These are phyloP conservation scores for Halichondria panicea DNA, from an alignment of 37 sponge, comb jelly and placozoan species.

Conservation along the genomic window DNA sequence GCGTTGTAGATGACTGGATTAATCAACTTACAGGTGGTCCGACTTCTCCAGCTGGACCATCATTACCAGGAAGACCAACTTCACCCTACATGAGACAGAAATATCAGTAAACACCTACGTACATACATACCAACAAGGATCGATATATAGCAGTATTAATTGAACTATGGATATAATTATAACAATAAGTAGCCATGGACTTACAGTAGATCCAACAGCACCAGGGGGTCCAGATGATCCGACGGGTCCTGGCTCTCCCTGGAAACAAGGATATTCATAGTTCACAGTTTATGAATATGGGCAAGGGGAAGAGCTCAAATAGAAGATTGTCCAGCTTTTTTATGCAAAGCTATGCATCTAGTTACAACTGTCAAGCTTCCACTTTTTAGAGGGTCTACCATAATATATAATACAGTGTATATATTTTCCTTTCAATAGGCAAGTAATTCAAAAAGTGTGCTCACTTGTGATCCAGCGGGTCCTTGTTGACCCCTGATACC, in stretches of 20 bases:
- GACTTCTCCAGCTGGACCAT: slow-evolving; percentile 55
- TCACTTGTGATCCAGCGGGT: slow-evolving; percentile 32
- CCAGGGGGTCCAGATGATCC: slow-evolving; percentile 71
- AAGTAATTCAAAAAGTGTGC: not conserved
- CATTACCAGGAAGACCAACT: slow-evolving; percentile 47
- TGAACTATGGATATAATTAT: not conserved
- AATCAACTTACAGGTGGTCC: slow-evolving; percentile 47
- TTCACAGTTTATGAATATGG: too few species aligned
- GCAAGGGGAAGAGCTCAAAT: too few species aligned
- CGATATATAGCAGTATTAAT: not conserved
- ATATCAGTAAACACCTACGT: too few species aligned
- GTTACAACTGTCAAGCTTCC: not conserved
- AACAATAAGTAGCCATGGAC: too few species aligned
- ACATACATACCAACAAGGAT: not conserved
- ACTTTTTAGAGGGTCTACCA: not conserved
- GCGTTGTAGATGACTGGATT: not conserved
- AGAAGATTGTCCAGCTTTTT: not conserved
- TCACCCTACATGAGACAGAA: too few species aligned
- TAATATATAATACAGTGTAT: not conserved
- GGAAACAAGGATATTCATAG: slow-evolving; percentile 1
- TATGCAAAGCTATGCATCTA: not conserved
- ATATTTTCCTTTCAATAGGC: not conserved
- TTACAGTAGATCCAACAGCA: slow-evolving; percentile 62
- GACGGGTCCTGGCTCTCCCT: slow-evolving; percentile 59
- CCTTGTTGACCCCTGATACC: slow-evolving; percentile 50